Evolutionary conservation across 2,888 invertebrate genomes (phyloP).

Genomic region (Drosophila crucigera): DNA sequence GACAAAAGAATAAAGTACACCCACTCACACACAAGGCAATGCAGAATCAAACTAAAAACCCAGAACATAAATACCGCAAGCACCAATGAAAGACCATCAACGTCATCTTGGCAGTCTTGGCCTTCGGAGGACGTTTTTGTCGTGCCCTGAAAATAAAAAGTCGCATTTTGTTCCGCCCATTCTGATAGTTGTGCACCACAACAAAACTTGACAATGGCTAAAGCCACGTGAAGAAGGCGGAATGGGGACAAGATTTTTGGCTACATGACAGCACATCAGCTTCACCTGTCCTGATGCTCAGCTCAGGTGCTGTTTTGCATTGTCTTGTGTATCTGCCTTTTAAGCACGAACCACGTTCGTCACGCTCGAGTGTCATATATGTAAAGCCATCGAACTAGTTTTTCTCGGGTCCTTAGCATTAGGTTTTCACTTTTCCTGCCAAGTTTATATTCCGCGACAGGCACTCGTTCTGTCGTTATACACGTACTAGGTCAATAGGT

Average conservation of each 20-base stretch:
- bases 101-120: constrained; percentile 57
- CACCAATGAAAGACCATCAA: constrained; percentile 71
- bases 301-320: constrained; percentile 42
- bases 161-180: constrained; percentile 46
- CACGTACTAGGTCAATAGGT: constrained; percentile 57
- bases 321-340: constrained; percentile 49
- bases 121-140: constrained; percentile 28
- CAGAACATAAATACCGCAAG: constrained; percentile 53
- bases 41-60: constrained; percentile 41
- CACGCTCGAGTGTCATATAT: constrained; percentile 65
- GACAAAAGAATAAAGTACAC: constrained; percentile 21
- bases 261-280: constrained; percentile 37
- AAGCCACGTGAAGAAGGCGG: constrained; percentile 28
- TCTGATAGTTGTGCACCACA: constrained; percentile 54
- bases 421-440: constrained; percentile 43
- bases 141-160: constrained; percentile 44
- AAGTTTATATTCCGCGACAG: constrained; percentile 32
- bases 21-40: constrained; percentile 23
- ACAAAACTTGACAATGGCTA: constrained; percentile 56
- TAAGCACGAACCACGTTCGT: constrained; percentile 73
- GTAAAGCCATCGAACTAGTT: constrained; percentile 72
- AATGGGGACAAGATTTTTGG: constrained; percentile 12
- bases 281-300: constrained; percentile 11
- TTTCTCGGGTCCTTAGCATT: constrained; percentile 25
- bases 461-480: constrained; percentile 5